Evolutionary conservation across 2,113 vertebrate genomes (phyloP).

Genomic region (Sitta europaea): DNA sequence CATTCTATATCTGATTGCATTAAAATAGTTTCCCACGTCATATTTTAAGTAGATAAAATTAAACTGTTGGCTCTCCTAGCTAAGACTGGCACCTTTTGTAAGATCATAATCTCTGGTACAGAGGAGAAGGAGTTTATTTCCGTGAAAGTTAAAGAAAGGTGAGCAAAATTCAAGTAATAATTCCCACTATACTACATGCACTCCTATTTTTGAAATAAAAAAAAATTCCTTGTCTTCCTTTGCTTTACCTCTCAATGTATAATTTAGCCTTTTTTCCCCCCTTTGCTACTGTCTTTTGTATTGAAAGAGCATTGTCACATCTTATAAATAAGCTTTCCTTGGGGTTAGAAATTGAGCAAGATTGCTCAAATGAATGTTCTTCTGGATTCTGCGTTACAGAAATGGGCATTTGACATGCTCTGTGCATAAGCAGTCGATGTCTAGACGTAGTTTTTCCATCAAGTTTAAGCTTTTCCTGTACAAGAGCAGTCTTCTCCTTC

Average conservation of each 20-base stretch:
- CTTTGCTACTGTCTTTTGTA: not conserved
- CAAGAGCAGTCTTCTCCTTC: not conserved
- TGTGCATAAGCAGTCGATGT: constrained; percentile 15
- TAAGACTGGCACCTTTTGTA: not conserved
- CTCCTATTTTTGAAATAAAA: not conserved
- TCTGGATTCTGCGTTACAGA: constrained; percentile 24
- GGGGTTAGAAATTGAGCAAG: not conserved
- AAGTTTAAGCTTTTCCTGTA: constrained; percentile 24
- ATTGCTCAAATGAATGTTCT: constrained; percentile 39
- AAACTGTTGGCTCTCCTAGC: not conserved
- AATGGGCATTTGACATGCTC: constrained; percentile 45
- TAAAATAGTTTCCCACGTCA: constrained; percentile 24
- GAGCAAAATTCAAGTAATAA: not conserved
- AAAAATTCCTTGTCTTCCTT: not conserved
- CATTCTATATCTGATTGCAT: constrained; percentile 21
- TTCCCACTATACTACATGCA: not conserved
- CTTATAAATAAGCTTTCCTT: constrained; percentile 19
- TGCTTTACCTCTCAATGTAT: not conserved
- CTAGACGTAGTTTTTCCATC: constrained; percentile 54
- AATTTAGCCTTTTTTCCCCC: not conserved
- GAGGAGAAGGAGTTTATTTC: not conserved
- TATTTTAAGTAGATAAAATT: constrained; percentile 31
- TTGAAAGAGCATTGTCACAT: constrained; percentile 13
- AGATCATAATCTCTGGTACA: not conserved
- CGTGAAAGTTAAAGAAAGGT: not conserved